Evolutionary conservation across 2,888 invertebrate genomes (phyloP), one percentile per base, ranked within the genome.

Genomic region (Drosophila pegasa): DNA sequence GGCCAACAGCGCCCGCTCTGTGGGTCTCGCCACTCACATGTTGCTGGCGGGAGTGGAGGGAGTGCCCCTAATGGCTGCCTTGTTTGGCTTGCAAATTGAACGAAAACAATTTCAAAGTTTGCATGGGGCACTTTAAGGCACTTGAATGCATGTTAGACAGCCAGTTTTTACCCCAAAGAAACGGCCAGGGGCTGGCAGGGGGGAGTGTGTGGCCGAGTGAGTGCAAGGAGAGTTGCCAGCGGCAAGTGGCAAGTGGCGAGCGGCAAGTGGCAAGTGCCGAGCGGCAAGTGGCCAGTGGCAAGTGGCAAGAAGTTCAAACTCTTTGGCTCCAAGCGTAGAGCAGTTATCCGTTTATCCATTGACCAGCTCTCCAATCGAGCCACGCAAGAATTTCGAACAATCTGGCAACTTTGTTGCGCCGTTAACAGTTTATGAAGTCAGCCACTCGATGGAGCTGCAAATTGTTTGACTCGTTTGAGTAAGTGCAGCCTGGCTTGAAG

Each of bases 101-200:
- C 88, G 86, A 83, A 83, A 83, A 83, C 82, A 83, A 81, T 82
- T 82, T 64, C 73, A 87, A 82, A 86, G 87, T 83, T 80, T 77
- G 77, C 74, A 76, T 58, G 73, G 69, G 38, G 50, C 75, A 75
- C 78, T 78, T 75, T 74, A 56, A 75, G 74, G 57, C 78, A 73
- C 75, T 75, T 68, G 63, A 78, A 75, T 69, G 68, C 74, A 73
- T 68, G 75, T 78, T 78, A 65, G 77, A 54, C 72, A 43, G 48
- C 40, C 64, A 50, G 60, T 62, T 59, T 50, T 31, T 47, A 35
- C 41, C 14, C 25, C 9, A 41, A 62, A 59, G 31, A 45, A 18
- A 37, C 18, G 18, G 22, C 14, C 22, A 33, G 29, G 2, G 20
- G 14, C 12, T 8, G n/a, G 2, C 3, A 35, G 27, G 9, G 33